Percentiles rank a stretch among this genome's conserved stretches.
Conservation (phyloP, 2,888 invertebrate genomes). For the Plagiodera versicolora region DNA sequence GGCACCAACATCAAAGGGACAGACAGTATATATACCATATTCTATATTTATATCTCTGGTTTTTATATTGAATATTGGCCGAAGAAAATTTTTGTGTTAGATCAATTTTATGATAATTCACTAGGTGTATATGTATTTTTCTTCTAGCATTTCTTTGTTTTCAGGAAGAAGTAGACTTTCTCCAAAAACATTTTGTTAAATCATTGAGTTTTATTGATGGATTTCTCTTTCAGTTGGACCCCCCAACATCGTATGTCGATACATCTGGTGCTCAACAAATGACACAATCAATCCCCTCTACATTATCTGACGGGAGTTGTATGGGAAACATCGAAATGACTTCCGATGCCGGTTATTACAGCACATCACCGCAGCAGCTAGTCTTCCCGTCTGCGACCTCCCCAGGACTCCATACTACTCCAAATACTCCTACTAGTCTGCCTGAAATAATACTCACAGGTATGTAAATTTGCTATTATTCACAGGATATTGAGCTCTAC, state of each 20-base stretch:
- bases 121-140: no score
- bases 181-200: no score
- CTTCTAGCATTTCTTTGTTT: no score
- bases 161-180: no score
- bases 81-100: no score
- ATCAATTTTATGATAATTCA: no score
- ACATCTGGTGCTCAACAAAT: slow-evolving; percentile 40
- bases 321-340: slow-evolving; percentile 43
- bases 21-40: no score
- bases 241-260: slow-evolving; percentile 42
- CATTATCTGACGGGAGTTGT: slow-evolving; percentile 41
- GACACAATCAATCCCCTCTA: slow-evolving; percentile 49
- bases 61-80: no score
- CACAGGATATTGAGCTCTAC: no score
- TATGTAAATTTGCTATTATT: slow-evolving; percentile 42
- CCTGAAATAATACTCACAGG: slow-evolving; percentile 84
- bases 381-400: slow-evolving; percentile 58
- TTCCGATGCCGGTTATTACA: slow-evolving; percentile 61
- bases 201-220: no score
- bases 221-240: slow-evolving; percentile 55
- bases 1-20: no score
- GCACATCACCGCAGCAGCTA: slow-evolving; percentile 62
- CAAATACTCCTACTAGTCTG: slow-evolving; percentile 78
- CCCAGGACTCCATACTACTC: slow-evolving; percentile 58
- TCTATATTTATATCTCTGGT: no score